Evolutionary conservation across 2,797 vertebrate species (phyloP).

Genomic region (Falco berigora): DNA sequence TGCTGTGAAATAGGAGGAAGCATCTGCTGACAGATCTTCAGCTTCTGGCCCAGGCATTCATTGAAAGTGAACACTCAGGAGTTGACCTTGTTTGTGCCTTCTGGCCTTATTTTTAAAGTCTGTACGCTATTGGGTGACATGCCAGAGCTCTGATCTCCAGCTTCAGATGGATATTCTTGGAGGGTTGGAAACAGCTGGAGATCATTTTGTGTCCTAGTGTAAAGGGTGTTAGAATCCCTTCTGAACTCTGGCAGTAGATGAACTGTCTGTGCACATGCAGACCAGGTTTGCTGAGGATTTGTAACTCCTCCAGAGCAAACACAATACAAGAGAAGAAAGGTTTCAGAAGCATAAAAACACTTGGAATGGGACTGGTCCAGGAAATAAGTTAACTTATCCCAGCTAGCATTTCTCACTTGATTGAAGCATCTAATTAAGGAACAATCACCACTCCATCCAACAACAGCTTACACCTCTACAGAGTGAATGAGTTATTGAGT

Average conservation of each 20-base stretch:
- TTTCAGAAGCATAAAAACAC: neutral
- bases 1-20: neutral
- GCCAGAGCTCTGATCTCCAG: neutral
- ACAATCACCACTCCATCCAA: neutral
- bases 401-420: neutral
- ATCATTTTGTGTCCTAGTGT: neutral
- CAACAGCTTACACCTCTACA: neutral
- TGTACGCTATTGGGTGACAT: neutral
- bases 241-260: neutral
- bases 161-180: neutral
- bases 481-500: neutral
- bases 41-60: neutral
- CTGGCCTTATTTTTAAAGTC: neutral
- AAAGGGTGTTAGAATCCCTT: neutral
- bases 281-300: neutral
- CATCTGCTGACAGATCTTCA: neutral
- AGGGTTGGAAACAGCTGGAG: neutral
- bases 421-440: neutral
- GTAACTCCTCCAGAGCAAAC: neutral
- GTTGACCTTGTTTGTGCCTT: neutral
- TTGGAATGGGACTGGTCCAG: neutral
- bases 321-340: neutral
- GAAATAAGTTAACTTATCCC: neutral
- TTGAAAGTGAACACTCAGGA: neutral
- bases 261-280: neutral